phyloP scores from a whole-genome alignment of 2,113 vertebrate species.

The Menidia beryllina region DNA sequence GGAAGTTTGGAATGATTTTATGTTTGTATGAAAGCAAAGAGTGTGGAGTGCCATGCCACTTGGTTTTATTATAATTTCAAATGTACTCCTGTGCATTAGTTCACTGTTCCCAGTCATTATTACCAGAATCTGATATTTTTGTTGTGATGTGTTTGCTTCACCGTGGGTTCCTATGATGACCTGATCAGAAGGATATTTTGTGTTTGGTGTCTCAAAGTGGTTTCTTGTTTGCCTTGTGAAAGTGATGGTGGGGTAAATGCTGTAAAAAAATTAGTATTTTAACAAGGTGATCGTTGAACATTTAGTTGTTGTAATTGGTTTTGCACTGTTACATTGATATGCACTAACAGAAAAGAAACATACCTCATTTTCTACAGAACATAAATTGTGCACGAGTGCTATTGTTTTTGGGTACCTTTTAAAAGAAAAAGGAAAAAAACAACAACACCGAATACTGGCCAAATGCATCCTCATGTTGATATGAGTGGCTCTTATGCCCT shows the following conservation, averaged over 20 bases:
- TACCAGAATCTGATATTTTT: slow-evolving; percentile 30
- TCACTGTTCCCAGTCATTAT: slow-evolving; percentile 39
- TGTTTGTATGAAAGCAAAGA: slow-evolving; percentile 35
- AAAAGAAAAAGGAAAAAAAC: slow-evolving; percentile 13
- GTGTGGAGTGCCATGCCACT: slow-evolving; percentile 30
- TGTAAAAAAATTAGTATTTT: slow-evolving; percentile 69
- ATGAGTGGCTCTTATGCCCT: slow-evolving; percentile 37
- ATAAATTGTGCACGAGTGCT: slow-evolving; percentile 67
- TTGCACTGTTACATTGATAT: slow-evolving; percentile 83
- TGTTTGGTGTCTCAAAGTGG: slow-evolving; percentile 63
- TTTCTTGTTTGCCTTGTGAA: slow-evolving; percentile 70
- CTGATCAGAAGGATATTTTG: slow-evolving; percentile 55
- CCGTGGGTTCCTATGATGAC: slow-evolving; percentile 44
- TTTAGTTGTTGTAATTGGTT: slow-evolving; percentile 74
- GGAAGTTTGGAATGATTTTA: slow-evolving; percentile 21
- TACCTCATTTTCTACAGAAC: slow-evolving; percentile 85
- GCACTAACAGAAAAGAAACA: slow-evolving; percentile 80
- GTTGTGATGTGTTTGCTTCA: slow-evolving; percentile 55
- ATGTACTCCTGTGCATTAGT: slow-evolving; percentile 50
- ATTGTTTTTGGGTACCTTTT: slow-evolving; percentile 63
- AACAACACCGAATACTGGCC: slow-evolving; percentile 32
- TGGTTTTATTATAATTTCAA: slow-evolving; percentile 35
- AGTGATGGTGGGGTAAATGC: slow-evolving; percentile 70
- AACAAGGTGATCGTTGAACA: slow-evolving; percentile 66
- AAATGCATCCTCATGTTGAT: slow-evolving; percentile 45